These are phyloP conservation scores for Microcebus jonahi DNA, from an alignment of 2,113 vertebrate genomes.

Conservation along the genomic window DNA sequence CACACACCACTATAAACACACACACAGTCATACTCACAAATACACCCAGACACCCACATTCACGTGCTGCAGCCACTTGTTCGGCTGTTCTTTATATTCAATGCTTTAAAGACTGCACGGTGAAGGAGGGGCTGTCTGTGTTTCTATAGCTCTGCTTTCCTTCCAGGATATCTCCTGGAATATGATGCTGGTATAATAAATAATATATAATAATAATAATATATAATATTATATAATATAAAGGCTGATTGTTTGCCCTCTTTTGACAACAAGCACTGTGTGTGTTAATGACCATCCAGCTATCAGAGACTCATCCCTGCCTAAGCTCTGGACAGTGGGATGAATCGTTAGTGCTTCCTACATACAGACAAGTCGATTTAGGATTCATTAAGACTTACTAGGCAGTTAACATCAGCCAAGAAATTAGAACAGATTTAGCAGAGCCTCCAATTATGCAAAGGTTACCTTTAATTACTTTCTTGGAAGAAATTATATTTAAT, in stretches of 20 bases:
- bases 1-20: not conserved
- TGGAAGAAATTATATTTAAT: slow-evolving; percentile 65
- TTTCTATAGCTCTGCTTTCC: not conserved
- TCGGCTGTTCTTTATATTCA: not conserved
- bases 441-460: slow-evolving; percentile 60
- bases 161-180: not conserved
- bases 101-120: not conserved
- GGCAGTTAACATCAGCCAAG: slow-evolving; percentile 13
- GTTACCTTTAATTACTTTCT: slow-evolving; percentile 70
- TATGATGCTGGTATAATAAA: too few species aligned
- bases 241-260: not conserved
- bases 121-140: not conserved
- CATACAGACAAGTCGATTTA: not conserved
- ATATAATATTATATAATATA: too few species aligned
- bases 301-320: not conserved
- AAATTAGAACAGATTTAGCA: slow-evolving; percentile 58
- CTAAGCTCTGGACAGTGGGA: not conserved
- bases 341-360: not conserved
- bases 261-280: not conserved
- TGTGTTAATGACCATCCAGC: not conserved
- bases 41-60: not conserved
- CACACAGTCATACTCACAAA: not conserved
- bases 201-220: too few species aligned
- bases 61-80: not conserved
- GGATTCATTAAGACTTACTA: slow-evolving; percentile 53